Evolutionary conservation across 2,113 vertebrate genomes (phyloP), one percentile per base, ranked within the genome.

Genomic region (Callaeas wilsoni): DNA sequence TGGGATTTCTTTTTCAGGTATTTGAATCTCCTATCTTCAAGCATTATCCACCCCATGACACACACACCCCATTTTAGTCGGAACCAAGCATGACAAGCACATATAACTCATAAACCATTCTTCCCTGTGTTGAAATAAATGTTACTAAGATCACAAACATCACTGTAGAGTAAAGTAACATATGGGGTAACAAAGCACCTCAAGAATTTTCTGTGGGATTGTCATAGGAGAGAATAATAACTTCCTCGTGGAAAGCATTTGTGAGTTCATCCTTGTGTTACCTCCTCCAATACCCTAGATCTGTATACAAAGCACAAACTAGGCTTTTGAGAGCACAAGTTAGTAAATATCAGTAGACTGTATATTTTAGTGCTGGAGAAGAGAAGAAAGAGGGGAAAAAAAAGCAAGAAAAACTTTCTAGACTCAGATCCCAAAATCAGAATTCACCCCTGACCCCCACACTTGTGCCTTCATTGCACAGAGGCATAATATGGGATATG

Each of bases 301-400:
- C 25, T 65, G 5, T 18, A 17, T 8, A 56, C 33, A 52, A 78
- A 30, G 18, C 7, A 50, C 23, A 69, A 68, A 59, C 7, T 4
- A 67, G 3, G 1, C 7, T 52, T 84, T 73, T 50, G 42, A 73
- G 33, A 84, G 49, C 6, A 49, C 4, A 53, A 23, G 10, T 21
- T 41, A 80, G 53, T 20, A 44, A 71, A 50, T 60, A 39, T 16
- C n/a, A 41, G 19, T 9, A 46, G 10, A 30, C 8, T 41, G 4
- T 4, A 60, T 26, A 41, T 74, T 94, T 35, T 69, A 33, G 35
- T 8, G 11, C 10, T 39, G 18, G 57, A 74, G 6, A n/a, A 47
- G 16, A 53, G 1, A 35, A 29, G 4, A 73, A 21, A 64, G 14
- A 49, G 7, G 10, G 5, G 1, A 0, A 3, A 9, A 20, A 30